These are phyloP conservation scores for Gymnobelideus leadbeateri DNA, from an alignment of 2,113 vertebrate species.

Conservation along the genomic window DNA sequence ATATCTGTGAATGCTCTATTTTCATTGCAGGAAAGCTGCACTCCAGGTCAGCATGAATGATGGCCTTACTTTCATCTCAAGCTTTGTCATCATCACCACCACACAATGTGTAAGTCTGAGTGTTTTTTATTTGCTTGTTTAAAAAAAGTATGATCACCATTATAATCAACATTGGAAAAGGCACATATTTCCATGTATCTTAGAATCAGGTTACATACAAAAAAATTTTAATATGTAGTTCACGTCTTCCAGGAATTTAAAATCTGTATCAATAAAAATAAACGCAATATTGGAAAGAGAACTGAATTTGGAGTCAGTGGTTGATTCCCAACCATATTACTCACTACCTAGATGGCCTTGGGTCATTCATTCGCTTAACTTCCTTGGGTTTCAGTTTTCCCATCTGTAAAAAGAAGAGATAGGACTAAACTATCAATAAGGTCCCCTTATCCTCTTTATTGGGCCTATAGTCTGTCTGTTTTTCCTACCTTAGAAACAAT, in stretches of 20 bases:
- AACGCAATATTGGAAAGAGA: neutral
- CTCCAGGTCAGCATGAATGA: conserved; percentile 99
- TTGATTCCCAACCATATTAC: neutral
- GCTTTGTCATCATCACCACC: conserved; percentile 97
- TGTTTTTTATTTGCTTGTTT: neutral
- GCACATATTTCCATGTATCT: neutral
- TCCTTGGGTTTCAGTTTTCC: neutral
- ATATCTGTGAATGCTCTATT: neutral
- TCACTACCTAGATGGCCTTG: neutral
- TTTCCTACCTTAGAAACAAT: too few species aligned
- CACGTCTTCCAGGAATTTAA: neutral
- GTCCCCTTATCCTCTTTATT: too few species aligned
- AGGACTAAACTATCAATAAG: too few species aligned
- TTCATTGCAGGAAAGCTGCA: conserved; percentile 88
- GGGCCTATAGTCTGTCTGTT: too few species aligned
- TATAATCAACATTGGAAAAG: neutral
- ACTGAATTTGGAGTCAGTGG: neutral
- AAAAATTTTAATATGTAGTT: neutral
- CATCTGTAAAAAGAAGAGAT: neutral
- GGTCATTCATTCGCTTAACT: neutral
- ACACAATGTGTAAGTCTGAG: conserved; percentile 93
- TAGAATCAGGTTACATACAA: neutral
- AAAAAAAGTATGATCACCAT: neutral
- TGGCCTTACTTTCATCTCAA: conserved; percentile 98
- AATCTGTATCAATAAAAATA: neutral